These are phyloP conservation scores for Eurystomus glaucurus DNA, from an alignment of 2,797 vertebrate genomes.

Conservation along the genomic window DNA sequence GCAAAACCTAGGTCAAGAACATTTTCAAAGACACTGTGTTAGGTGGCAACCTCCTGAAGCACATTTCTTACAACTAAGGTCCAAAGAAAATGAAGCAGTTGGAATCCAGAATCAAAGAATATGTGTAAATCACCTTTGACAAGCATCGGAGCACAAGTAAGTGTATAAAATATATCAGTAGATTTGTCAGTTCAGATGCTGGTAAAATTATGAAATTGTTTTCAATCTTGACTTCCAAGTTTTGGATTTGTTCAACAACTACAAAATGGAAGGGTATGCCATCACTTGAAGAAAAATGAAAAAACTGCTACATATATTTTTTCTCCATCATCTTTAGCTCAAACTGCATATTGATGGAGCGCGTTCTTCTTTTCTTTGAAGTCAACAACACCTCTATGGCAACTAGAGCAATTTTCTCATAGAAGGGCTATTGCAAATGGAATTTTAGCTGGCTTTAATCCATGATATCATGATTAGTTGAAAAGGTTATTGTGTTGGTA, in stretches of 20 bases:
- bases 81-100: not conserved
- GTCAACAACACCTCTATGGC: not conserved
- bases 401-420: not conserved
- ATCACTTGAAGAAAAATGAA: not conserved
- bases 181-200: not conserved
- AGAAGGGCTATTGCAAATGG: not conserved
- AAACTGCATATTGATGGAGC: not conserved
- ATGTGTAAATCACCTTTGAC: not conserved
- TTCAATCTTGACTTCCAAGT: not conserved
- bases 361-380: not conserved
- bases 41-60: not conserved
- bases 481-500: not conserved
- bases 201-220: not conserved
- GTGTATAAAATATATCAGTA: not conserved
- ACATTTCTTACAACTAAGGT: not conserved
- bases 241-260: not conserved
- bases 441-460: not conserved
- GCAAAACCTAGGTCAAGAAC: not conserved
- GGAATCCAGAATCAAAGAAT: not conserved
- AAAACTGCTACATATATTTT: not conserved
- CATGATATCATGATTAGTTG: not conserved
- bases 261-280: not conserved
- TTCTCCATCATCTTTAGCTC: not conserved
- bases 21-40: not conserved
- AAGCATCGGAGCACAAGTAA: not conserved